Conservation (phyloP, 2,797 vertebrate genomes). For the Chelon auratus region DNA sequence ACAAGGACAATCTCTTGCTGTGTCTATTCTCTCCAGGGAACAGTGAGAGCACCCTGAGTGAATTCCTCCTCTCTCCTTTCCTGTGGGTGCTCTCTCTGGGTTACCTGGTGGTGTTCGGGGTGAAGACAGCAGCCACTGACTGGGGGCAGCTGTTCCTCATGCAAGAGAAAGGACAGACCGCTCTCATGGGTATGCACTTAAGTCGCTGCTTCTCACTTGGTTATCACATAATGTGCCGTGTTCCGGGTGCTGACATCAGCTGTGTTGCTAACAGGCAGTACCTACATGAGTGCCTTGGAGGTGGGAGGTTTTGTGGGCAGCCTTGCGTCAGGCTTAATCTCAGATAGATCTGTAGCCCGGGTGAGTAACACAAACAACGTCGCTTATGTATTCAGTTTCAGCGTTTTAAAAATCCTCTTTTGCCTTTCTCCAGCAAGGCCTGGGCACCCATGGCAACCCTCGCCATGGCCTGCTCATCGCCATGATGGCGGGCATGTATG, state of each 20-base stretch:
- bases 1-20: neutral
- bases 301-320: slow-evolving; percentile 94
- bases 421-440: slow-evolving; percentile 83
- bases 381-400: neutral
- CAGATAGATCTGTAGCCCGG: slow-evolving; percentile 93
- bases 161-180: slow-evolving; percentile 95
- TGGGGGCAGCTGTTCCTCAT: slow-evolving; percentile 99
- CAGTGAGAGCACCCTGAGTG: slow-evolving; percentile 88
- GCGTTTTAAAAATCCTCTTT: neutral
- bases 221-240: neutral
- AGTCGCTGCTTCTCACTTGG: neutral
- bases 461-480: slow-evolving; percentile 91
- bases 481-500: slow-evolving; percentile 96
- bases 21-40: slow-evolving; percentile 64
- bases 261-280: slow-evolving; percentile 87
- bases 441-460: slow-evolving; percentile 90
- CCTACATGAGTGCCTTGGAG: slow-evolving; percentile 97
- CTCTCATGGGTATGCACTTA: slow-evolving; percentile 87
- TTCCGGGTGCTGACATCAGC: slow-evolving; percentile 25
- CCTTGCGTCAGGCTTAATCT: slow-evolving; percentile 92
- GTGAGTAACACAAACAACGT: slow-evolving; percentile 79
- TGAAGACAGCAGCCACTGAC: slow-evolving; percentile 96
- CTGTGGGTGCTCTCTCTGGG: slow-evolving; percentile 95
- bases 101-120: slow-evolving; percentile 96
- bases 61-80: slow-evolving; percentile 94